phyloP scores from a whole-genome alignment of 2,113 vertebrate species.

The Aplodontia rufa region DNA sequence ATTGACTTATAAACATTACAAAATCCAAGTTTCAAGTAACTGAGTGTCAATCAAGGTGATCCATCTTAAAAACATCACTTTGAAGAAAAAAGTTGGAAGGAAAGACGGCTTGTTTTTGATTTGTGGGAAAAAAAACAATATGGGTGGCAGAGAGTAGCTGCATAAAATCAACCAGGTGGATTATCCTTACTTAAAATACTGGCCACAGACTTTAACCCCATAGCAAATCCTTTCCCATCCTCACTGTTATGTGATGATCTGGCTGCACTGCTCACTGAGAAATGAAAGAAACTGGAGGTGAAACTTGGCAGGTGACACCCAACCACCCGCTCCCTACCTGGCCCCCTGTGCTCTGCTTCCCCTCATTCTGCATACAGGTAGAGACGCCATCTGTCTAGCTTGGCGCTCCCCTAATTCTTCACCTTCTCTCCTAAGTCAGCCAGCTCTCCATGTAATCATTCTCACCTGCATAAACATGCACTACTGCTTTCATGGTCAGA shows the following conservation, averaged over 20 bases:
- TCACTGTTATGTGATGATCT: not conserved
- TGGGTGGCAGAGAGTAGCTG: not conserved
- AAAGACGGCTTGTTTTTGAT: not conserved
- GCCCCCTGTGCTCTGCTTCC: not conserved
- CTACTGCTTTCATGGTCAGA: not conserved
- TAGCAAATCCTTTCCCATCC: not conserved
- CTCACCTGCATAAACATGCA: not conserved
- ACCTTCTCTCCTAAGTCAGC: not conserved
- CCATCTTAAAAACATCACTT: not conserved
- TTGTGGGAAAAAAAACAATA: not conserved
- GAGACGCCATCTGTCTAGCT: too few relatives aligned
- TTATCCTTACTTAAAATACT: not conserved
- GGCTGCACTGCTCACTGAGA: not conserved
- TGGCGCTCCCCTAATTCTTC: too few relatives aligned
- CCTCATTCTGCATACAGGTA: not conserved
- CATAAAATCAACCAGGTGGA: not conserved
- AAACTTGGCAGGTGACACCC: not conserved
- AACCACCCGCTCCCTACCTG: too few relatives aligned
- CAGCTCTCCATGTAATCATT: not conserved
- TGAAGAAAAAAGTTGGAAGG: not conserved
- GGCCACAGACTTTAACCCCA: not conserved
- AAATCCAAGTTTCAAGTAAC: not conserved
- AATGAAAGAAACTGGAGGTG: not conserved
- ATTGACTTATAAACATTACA: not conserved
- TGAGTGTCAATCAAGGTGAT: not conserved